A percentile compares a stretch with the other conserved stretches of the same genome.
Conservation (phyloP, 1,140 invertebrate genomes). For the Zaprionus kolodkinae region DNA sequence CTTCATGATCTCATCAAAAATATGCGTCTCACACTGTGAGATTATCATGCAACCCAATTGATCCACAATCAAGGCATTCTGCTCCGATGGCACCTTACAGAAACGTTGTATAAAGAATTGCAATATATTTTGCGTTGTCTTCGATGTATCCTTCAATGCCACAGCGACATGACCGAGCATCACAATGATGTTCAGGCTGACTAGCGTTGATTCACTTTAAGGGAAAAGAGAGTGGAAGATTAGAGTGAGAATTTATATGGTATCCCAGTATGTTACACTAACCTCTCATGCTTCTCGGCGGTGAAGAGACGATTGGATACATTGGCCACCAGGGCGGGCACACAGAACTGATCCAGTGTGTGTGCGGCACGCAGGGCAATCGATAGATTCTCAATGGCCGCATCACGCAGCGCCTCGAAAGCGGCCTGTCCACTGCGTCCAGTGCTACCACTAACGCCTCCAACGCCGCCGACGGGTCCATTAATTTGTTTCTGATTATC, state of each 20-base stretch:
- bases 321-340: slow-evolving; percentile 96
- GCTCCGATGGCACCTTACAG: slow-evolving; percentile 93
- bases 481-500: slow-evolving; percentile 61
- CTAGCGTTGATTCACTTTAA: slow-evolving; percentile 91
- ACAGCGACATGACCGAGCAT: slow-evolving; percentile 99
- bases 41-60: slow-evolving; percentile 99
- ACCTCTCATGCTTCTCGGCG: slow-evolving; percentile 91
- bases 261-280: no score
- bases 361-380: slow-evolving; percentile 95
- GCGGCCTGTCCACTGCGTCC: slow-evolving; percentile 86
- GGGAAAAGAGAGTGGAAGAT: not conserved
- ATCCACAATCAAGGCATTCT: slow-evolving; percentile 98
- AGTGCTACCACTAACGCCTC: slow-evolving; percentile 6
- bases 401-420: slow-evolving; percentile 95
- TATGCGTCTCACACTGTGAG: slow-evolving; percentile 91
- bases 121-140: slow-evolving; percentile 96
- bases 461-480: not conserved
- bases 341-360: slow-evolving; percentile 94
- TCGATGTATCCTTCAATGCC: slow-evolving; percentile 95
- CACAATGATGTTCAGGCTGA: slow-evolving; percentile 98
- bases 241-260: no score
- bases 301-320: slow-evolving; percentile 97
- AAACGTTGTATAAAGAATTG: slow-evolving; percentile 99
- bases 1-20: slow-evolving; percentile 98
- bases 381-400: slow-evolving; percentile 98